Conservation (phyloP, 2,797 vertebrate species). For the Morelia viridis region DNA sequence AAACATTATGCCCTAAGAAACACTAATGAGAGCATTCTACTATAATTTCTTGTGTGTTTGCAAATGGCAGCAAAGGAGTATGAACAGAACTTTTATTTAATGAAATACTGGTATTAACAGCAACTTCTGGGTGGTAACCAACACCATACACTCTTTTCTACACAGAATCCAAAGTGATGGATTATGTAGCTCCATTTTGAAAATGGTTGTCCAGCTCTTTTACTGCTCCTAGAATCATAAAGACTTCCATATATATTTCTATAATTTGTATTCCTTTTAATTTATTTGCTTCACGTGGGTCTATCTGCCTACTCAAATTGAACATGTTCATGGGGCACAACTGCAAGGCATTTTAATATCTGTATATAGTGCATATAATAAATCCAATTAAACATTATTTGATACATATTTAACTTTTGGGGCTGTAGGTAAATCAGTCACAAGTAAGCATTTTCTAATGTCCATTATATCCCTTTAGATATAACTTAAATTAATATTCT, state of each 20-base stretch:
- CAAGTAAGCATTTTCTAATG: constrained; percentile 78
- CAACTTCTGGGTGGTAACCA: constrained; percentile 65
- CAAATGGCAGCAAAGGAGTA: constrained; percentile 55
- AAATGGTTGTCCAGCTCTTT: constrained; percentile 62
- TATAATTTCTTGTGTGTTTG: constrained; percentile 65
- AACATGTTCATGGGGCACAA: constrained; percentile 73
- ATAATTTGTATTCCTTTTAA: constrained; percentile 72
- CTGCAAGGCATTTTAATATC: constrained; percentile 79
- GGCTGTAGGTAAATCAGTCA: constrained; percentile 78
- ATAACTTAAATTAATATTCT: constrained; percentile 78
- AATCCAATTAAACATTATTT: constrained; percentile 85
- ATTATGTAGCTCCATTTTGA: constrained; percentile 63
- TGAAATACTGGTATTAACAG: constrained; percentile 66
- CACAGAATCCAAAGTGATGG: constrained; percentile 56
- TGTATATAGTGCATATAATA: constrained; percentile 86
- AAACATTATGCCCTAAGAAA: constrained; percentile 66
- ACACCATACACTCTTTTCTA: constrained; percentile 57
- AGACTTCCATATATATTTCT: constrained; percentile 67
- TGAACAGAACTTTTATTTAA: constrained; percentile 59
- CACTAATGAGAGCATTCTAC: constrained; percentile 55
- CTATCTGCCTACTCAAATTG: constrained; percentile 73
- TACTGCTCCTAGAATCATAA: constrained; percentile 53
- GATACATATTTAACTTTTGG: constrained; percentile 83
- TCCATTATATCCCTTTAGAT: constrained; percentile 78
- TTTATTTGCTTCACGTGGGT: constrained; percentile 75